Percentiles rank a stretch among this genome's conserved stretches.
Evolutionary conservation across 2,113 vertebrate species (phyloP).

Genomic region (Zosterops pallidus): DNA sequence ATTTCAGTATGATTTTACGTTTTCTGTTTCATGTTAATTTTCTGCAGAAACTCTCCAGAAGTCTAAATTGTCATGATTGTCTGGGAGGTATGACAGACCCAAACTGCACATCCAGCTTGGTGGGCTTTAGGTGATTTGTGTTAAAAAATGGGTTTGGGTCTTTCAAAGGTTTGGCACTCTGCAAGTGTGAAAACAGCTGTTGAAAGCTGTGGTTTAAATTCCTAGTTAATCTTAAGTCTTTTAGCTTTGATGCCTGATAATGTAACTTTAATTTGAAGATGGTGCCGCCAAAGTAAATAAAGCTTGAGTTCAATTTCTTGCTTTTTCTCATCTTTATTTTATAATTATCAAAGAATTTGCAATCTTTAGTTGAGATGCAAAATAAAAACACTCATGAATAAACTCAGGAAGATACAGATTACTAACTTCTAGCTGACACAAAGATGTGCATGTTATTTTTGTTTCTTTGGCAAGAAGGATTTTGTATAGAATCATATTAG

Average conservation of each 20-base stretch:
- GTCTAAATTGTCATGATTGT: not conserved
- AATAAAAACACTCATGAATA: not conserved
- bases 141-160: not conserved
- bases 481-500: constrained; percentile 40
- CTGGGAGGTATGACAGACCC: not conserved
- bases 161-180: not conserved
- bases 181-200: not conserved
- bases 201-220: not conserved
- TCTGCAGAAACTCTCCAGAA: not conserved
- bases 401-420: not conserved
- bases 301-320: not conserved
- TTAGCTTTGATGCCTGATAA: not conserved
- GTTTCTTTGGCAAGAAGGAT: constrained; percentile 39
- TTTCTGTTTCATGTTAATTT: not conserved
- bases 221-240: not conserved
- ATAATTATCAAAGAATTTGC: not conserved
- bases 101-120: not conserved
- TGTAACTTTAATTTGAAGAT: not conserved
- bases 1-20: not conserved
- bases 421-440: not conserved
- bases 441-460: constrained; percentile 3
- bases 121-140: not conserved
- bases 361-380: not conserved
- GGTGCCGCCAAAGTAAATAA: not conserved
- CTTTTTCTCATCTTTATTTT: not conserved